Conservation (phyloP, 2,113 vertebrate species). For the Cyprinodon variegatus region DNA sequence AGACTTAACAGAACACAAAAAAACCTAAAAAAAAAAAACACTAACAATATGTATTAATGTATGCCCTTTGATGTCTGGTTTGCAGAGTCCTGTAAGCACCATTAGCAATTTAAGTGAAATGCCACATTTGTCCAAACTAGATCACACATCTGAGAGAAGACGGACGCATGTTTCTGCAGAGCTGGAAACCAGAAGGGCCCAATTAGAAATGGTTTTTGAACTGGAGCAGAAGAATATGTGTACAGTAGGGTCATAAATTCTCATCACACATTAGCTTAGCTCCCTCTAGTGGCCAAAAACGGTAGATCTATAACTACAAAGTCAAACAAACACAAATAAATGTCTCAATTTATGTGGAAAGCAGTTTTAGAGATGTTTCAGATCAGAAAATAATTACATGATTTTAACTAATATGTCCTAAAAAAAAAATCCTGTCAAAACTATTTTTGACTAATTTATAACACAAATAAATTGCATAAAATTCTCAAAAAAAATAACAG, state of each 20-base stretch:
- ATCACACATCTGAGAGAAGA: conserved; percentile 67
- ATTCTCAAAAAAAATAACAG: too few species aligned
- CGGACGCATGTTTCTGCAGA: conserved; percentile 41
- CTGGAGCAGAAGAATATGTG: conserved; percentile 61
- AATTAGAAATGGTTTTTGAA: conserved; percentile 79
- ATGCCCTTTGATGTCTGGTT: conserved; percentile 81
- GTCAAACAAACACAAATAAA: not conserved
- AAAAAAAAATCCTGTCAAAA: too few species aligned
- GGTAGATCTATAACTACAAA: not conserved
- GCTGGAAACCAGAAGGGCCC: conserved; percentile 64
- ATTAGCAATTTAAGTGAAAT: conserved; percentile 82
- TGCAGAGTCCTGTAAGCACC: conserved; percentile 67
- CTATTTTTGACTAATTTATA: too few species aligned
- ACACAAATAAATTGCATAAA: too few species aligned
- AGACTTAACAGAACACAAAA: conserved; percentile 79
- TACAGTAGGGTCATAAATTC: not conserved
- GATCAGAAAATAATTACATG: too few species aligned
- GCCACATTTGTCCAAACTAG: conserved; percentile 82
- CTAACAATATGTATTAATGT: conserved; percentile 74
- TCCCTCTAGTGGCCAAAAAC: conserved; percentile 88
- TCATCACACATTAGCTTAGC: conserved; percentile 88
- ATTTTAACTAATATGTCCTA: too few species aligned
- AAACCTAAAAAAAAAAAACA: conserved; percentile 78
- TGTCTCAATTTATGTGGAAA: not conserved
- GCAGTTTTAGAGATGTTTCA: not conserved